Percentiles rank a stretch among this genome's conserved stretches.
These are phyloP conservation scores for Microctonus brassicae DNA, from an alignment of 2,888 invertebrate species.

Conservation along the genomic window DNA sequence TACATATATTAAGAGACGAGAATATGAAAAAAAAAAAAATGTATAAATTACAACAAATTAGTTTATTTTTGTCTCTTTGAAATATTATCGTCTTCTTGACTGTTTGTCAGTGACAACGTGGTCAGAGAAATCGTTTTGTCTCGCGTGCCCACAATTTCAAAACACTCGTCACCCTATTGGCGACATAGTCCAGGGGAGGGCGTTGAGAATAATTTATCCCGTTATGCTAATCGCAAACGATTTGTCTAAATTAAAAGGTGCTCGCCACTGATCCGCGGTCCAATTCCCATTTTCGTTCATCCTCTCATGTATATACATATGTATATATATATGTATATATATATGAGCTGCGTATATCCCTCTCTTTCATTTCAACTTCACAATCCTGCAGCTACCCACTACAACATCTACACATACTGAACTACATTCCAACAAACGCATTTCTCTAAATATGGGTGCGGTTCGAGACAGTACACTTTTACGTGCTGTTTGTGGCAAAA, in stretches of 20 bases:
- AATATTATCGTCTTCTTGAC: too few relatives aligned
- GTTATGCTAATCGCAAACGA: slow-evolving; percentile 70
- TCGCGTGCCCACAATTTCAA: not conserved
- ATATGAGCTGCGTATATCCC: too few relatives aligned
- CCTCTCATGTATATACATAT: slow-evolving; percentile 30
- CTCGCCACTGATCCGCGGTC: slow-evolving; percentile 53
- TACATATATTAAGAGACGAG: not conserved
- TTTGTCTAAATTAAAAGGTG: slow-evolving; percentile 70
- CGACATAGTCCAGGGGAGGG: slow-evolving; percentile 43
- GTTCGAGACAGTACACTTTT: slow-evolving; percentile 14
- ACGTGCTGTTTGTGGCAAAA: slow-evolving; percentile 15
- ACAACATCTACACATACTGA: slow-evolving; percentile 6
- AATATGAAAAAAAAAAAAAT: too few relatives aligned
- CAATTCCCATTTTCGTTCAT: slow-evolving; percentile 50
- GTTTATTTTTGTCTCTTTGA: too few relatives aligned
- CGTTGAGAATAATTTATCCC: slow-evolving; percentile 67
- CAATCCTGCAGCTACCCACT: slow-evolving; percentile 11
- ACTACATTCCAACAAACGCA: slow-evolving; percentile 14
- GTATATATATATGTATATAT: too few relatives aligned
- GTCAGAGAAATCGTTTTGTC: slow-evolving; percentile 29
- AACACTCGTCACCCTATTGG: slow-evolving; percentile 58
- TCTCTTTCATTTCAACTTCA: slow-evolving; percentile 7
- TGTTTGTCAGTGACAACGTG: not conserved
- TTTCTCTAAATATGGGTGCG: slow-evolving; percentile 5
- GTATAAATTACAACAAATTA: too few relatives aligned